Evolutionary conservation across 1,140 invertebrate genomes (phyloP), one percentile per base, ranked within the genome.

Genomic region (Trichonephila clavata): DNA sequence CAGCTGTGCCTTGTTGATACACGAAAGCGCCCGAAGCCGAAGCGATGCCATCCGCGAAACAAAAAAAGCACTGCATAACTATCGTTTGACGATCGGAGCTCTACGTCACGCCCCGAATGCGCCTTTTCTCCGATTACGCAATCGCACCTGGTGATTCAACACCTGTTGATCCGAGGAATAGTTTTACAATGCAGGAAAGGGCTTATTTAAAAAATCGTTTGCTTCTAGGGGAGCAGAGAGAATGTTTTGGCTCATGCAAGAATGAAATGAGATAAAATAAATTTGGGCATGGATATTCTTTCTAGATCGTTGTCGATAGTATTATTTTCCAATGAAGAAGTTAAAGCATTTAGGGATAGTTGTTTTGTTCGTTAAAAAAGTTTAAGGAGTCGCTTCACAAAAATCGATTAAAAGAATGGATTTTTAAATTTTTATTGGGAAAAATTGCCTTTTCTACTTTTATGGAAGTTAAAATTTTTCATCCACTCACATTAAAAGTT

Each of bases 111-210:
- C 87, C 61, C 65, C 61, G 71, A 57, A 89, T 89, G 87, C 65
- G n/a, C 60, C 87, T 65, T 89, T 89, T 89, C 87, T 61, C 87
- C 61, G 39, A 87, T 68, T 61, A 89, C 61, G 63, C 87, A 89
- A 71, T 32, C 24, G 87, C 61, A 59, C 50, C 68, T 77, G 87
- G 63, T 89, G 63, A 71, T 57, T 77, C 63, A 89, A 43, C n/a
- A 89, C 87, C 68, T 68, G 87, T 89, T 89, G 87, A 89, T 89
- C 65, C 39, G 87, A 68, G 87, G 71, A 89, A 86, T 43, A 27
- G 84, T n/a, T 18, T 61, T n/a, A 86, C 32, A 63, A 27, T 10
- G 84, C 39, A 13, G 8, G 1, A 10, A 59, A 60, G 84, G 14
- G 27, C 39, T 77, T 77, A 77, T 77, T 77, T 32, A 7, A 77